A percentile compares a stretch with the other conserved stretches of the same genome.
Conservation (phyloP, 2,113 vertebrate species). For the Cyprinodon variegatus region DNA sequence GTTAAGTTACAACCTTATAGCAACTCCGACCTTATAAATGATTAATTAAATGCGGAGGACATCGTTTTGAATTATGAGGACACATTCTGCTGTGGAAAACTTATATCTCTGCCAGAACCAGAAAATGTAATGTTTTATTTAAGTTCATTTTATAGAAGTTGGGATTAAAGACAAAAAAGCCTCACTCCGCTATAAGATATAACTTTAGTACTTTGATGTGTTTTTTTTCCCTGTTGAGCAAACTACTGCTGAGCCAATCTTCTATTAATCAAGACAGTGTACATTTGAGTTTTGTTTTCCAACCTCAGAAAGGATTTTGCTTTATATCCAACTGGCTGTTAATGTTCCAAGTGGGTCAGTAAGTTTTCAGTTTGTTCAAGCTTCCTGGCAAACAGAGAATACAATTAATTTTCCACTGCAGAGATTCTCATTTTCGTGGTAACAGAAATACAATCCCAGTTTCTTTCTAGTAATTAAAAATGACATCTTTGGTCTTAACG, state of each 20-base stretch:
- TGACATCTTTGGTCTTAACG: slow-evolving; percentile 11
- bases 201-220: too few relatives aligned
- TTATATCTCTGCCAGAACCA: not conserved
- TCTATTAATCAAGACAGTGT: slow-evolving; percentile 40
- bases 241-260: not conserved
- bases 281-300: slow-evolving; percentile 15
- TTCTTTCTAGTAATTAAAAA: slow-evolving; percentile 33
- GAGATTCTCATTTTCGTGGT: slow-evolving; percentile 1
- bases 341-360: slow-evolving; percentile 17
- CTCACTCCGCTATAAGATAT: not conserved
- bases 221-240: not conserved
- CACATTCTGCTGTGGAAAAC: not conserved
- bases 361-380: slow-evolving; percentile 16
- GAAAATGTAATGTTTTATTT: not conserved
- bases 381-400: slow-evolving; percentile 27
- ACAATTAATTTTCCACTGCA: slow-evolving; percentile 9
- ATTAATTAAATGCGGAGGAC: too few relatives aligned
- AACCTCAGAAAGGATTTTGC: not conserved
- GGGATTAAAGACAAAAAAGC: too few relatives aligned
- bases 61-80: not conserved
- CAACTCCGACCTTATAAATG: too few relatives aligned
- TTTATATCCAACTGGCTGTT: slow-evolving; percentile 1
- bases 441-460: slow-evolving; percentile 29
- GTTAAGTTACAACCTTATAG: not conserved
- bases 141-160: not conserved